These are phyloP conservation scores for Choreutis nemorana DNA, from an alignment of 2,888 invertebrate genomes.

Conservation along the genomic window DNA sequence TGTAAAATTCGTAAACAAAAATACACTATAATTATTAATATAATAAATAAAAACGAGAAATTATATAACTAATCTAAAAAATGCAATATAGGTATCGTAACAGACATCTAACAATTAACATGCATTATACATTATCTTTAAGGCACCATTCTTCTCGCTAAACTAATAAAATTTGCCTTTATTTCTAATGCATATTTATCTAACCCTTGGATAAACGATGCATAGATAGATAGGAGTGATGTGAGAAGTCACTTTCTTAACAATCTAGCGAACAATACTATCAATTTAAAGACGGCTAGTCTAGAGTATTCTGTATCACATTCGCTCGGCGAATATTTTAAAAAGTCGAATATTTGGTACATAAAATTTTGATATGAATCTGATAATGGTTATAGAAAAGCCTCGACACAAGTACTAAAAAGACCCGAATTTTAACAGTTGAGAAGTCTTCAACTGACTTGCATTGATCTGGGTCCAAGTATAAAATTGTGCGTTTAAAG, in stretches of 20 bases:
- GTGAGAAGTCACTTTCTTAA: conserved; percentile 25
- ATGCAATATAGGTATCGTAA: conserved; percentile 54
- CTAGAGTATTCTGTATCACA: conserved; percentile 6
- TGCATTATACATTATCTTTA: conserved; percentile 38
- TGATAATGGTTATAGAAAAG: too few relatives aligned
- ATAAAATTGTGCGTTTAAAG: too few relatives aligned
- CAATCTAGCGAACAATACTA: conserved; percentile 45
- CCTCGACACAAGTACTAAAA: too few relatives aligned
- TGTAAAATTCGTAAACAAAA: conserved; percentile 50
- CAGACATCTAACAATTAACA: conserved; percentile 44
- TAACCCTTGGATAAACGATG: conserved; percentile 45
- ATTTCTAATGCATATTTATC: conserved; percentile 57
- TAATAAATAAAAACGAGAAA: conserved; percentile 54
- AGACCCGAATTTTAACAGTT: too few relatives aligned
- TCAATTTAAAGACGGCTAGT: conserved; percentile 23
- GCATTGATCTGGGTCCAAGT: too few relatives aligned
- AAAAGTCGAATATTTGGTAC: not conserved
- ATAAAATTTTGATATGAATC: conserved; percentile 1
- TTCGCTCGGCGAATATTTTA: conserved; percentile 26
- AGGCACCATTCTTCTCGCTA: conserved; percentile 45
- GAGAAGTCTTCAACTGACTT: too few relatives aligned
- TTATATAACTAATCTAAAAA: conserved; percentile 60
- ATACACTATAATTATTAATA: conserved; percentile 53
- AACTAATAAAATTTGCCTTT: conserved; percentile 12
- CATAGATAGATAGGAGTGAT: conserved; percentile 30